Evolutionary conservation across 2,888 invertebrate genomes (phyloP), one percentile per base, ranked within the genome.

Genomic region (Ephialtes manifestator): DNA sequence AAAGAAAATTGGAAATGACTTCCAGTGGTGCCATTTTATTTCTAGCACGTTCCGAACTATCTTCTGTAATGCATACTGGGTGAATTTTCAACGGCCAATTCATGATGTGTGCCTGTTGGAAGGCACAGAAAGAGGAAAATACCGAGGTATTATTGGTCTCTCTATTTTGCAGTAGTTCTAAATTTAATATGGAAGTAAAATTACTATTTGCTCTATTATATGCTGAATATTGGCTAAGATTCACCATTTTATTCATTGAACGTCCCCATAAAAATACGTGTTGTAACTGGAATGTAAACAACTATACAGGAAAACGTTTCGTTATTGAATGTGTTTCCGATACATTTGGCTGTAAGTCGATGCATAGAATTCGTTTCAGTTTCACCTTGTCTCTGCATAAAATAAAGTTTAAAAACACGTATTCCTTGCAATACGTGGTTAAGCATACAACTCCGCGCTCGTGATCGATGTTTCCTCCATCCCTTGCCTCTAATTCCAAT

Each of bases 261-360:
- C 0, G 0, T 35, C 31, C 5, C 2, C 15, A 13, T 15, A 35
- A n/a, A 24, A 8, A 31, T 31, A 63, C 60, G 31, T 13, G 35
- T 7, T 7, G 1, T 43, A 63, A n/a, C 2, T 10, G 24, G n/a
- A 63, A 35, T 63, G 31, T n/a, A 28, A 68, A 28, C 28, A 20
- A 46, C 48, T 46, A 68, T 28, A 43, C 24, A 68, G 24, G 24
- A 24, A 68, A 48, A 71, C n/a, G n/a, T n/a, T 31, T 53, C 31
- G 31, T 18, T 68, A 13, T 3, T 48, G 10, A 51, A 31, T 31
- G 15, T 28, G 10, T 20, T 51, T n/a, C 48, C 28, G 10, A 8
- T 24, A 15, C 10, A 28, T 28, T 46, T n/a, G 48, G 28, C 31
- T 18, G 28, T 35, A 35, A 53, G 2, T 13, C 20, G 18, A 31